These are phyloP conservation scores for Synaphobranchus kaupii DNA, from an alignment of 2,797 vertebrate species.

Conservation along the genomic window DNA sequence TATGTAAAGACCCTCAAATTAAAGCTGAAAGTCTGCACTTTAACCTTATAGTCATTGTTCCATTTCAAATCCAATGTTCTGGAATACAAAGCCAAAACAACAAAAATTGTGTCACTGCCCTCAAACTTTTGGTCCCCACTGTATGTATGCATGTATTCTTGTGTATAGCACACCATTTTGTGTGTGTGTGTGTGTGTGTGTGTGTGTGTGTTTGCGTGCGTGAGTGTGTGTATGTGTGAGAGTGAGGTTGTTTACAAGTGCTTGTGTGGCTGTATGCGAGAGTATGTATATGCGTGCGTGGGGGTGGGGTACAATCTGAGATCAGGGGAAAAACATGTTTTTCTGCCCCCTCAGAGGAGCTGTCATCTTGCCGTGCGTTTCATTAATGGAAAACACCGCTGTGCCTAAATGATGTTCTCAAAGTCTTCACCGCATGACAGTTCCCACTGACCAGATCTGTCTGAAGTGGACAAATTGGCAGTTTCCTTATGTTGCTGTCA, in stretches of 20 bases:
- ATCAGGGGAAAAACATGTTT: neutral
- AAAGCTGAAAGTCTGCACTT: no score
- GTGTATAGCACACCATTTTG: neutral
- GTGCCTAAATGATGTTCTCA: conserved; percentile 15
- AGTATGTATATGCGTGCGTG: neutral
- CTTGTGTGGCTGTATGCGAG: neutral
- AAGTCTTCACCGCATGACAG: conserved; percentile 20
- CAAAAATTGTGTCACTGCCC: no score
- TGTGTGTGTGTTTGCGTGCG: neutral
- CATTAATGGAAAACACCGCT: conserved; percentile 8
- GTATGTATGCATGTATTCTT: neutral
- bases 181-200: neutral
- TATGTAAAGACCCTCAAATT: no score
- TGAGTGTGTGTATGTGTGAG: neutral
- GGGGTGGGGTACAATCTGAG: neutral
- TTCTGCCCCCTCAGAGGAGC: neutral
- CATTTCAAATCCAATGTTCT: no score
- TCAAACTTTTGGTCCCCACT: no score
- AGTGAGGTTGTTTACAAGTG: neutral
- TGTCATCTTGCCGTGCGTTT: conserved; percentile 7
- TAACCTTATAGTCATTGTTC: no score
- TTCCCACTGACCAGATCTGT: conserved; percentile 26
- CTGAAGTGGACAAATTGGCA: conserved; percentile 7
- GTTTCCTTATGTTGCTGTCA: conserved; percentile 20
- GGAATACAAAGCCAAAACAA: no score